Evolutionary conservation across 1,140 invertebrate species (phyloP).

Genomic region (Uloborus diversus): DNA sequence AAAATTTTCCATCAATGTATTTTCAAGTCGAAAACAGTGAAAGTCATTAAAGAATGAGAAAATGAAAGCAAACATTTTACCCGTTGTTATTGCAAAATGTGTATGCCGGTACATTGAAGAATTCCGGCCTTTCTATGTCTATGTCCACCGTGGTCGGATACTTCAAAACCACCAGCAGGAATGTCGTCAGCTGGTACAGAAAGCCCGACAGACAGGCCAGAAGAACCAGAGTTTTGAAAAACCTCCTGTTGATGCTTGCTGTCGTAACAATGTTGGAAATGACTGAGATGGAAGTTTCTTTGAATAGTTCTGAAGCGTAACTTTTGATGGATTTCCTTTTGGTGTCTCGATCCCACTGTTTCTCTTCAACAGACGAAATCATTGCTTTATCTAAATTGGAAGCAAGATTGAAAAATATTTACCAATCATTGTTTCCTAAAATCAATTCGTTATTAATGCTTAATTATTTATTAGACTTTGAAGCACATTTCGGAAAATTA

Average conservation of each 20-base stretch:
- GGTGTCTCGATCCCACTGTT: too few species aligned
- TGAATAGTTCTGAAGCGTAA: background rate
- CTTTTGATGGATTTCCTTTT: background rate
- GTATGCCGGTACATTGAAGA: background rate
- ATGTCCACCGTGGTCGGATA: background rate
- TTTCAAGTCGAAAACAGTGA: too few species aligned
- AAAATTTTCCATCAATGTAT: too few species aligned
- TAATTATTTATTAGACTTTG: too few species aligned
- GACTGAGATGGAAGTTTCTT: background rate
- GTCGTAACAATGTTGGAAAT: background rate
- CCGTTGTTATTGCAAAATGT: background rate
- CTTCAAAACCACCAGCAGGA: background rate
- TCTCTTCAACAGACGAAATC: too few species aligned
- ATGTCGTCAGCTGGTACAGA: background rate
- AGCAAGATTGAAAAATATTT: too few species aligned
- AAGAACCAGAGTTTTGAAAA: background rate
- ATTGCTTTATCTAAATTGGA: too few species aligned
- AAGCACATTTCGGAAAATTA: too few species aligned
- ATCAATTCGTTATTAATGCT: too few species aligned
- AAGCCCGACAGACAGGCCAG: background rate
- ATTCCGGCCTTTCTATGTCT: background rate
- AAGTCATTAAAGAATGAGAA: too few species aligned
- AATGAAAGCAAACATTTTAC: constrained; percentile 7
- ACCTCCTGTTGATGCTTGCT: background rate
- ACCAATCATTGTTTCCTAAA: too few species aligned